Evolutionary conservation across 92 coral and sea anemone species (phyloP), one percentile per base, ranked within the genome.

Genomic region (Siderastrea siderea): DNA sequence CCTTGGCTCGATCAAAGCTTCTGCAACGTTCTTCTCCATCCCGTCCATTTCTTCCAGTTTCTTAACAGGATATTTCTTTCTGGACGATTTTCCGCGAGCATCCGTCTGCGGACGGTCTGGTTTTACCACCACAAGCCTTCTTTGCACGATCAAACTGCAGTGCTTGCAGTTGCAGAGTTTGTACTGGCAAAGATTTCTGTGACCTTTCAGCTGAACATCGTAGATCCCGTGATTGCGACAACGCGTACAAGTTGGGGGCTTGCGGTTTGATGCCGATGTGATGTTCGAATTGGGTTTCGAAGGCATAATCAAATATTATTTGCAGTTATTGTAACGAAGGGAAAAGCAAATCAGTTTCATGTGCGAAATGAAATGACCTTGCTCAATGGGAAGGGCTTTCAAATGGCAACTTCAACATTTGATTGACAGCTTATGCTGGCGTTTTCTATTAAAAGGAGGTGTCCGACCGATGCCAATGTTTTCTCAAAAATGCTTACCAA

Each of bases 201-300:
- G 94, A 11, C 89, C 91, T 73, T 87, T 91, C 83, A 91, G 58
- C 51, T 73, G 94, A 44, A 87, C 92, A 14, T 62, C 70, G 52
- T 51, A 87, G 38, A 87, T 77, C 17, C 79, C 70, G 47, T 91
- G 94, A 68, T 91, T 91, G 47, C 94, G 75, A 38, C 94, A 91
- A 12, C 89, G 89, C 45, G 92, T 77, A 7, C 94, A 91, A 13
- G 80, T 91, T 38, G 92, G 92, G 53, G 78, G 64, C 14, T 81
- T 90, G 48, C 76, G 80, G 3, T 26, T 63, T 4, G 73, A 74
- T 49, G 19, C 19, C n/a, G 50, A 15, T 84, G 77, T 2, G 67
- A 69, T 82, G 58, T 84, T 63, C 45, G 81, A 73, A 64, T 43
- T 48, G 45, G 73, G 49, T n/a, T 14, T 46, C 2, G 65, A 82